Base-by-base conservation (phyloP, 1,140 invertebrate genomes). In the Drosophila santomea region DNA sequence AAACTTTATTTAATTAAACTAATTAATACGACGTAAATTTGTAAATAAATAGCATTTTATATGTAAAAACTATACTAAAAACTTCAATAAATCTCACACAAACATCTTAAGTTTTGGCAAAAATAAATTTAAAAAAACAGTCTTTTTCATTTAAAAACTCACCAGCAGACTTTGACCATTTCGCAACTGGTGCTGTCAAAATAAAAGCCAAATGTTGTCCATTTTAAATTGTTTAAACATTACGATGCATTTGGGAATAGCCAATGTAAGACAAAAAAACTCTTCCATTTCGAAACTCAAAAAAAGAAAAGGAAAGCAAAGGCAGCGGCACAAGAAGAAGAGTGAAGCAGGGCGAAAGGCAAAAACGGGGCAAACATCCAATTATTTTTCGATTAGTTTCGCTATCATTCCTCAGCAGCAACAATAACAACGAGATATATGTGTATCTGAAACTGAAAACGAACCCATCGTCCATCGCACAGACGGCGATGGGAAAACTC, bases 371-470 rank as follows among this genome's bases (percentile, higher is more conserved):
- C 72, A 85, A 89, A 73, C 90, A 91, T 91, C 90, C 90, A 91
- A 91, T 91, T 91, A 91, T 91, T 91, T 91, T 91, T 91, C 90
- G 90, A 91, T 91, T 91, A 91, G 90, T 91, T 91, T 86, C 85
- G 90, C 90, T 91, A 91, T 91, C 89, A 91, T 91, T 91, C 79
- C 79, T 90, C 72, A 74, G 71, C 79, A 80, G 64, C 62, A 67
- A 68, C 68, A 76, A 58, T 43, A 83, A 64, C 48, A 85, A 56
- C 62, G 66, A 59, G 45, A 73, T 72, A 71, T 72, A 55, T 64
- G 35, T 45, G 35, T 54, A 39, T 75, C 62, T 74, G 78, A 84
- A 84, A 81, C 63, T 63, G 62, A 85, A 84, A 80, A 78, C 85
- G 39, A 69, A 74, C 58, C 56, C 64, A 68, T 32, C 32, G 32